Base-by-base conservation (phyloP, 2,888 invertebrate species). In the Lysandra coridon region DNA sequence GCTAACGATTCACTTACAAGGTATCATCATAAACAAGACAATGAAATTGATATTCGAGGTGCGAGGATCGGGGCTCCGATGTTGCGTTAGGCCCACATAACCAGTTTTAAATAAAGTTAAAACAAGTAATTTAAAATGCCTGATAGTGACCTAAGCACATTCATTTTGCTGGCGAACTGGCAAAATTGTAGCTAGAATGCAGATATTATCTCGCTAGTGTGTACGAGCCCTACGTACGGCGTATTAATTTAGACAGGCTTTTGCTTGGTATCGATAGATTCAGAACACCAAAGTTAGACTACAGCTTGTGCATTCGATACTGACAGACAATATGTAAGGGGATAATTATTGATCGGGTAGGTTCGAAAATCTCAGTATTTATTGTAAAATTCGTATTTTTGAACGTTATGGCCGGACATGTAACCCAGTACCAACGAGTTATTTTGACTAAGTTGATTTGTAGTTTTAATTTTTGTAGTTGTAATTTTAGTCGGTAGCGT, bases 281-380 rank as follows among this genome's bases (percentile, higher is more conserved):
- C 53, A 76, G 53, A 76, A 76, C 53, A 76, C 76, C 76, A 76
- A 76, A 76, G 76, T 76, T 76, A 76, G 76, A 57, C 33, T 30
- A 33, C 53, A 17, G 23, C 4, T 14, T 30, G 30, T 53, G 12
- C 33, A 53, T 12, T 33, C 69, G 30, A 30, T 30, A 53, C 33
- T 76, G 30, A 57, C 17, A 12, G 57, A 57, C 40, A 5, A 37
- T 76, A 53, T 49, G 53, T 53, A 57, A 75, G 30, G 10, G 12
- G 73, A 57, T 53, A 1, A 6, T 40, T 4, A 40, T 7, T 74
- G 17, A n/a, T 74, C n/a, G 40, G 7, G 17, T 76, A 76, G 33
- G 57, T 53, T 57, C 53, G 30, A 14, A 75, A 76, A 74, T 44
- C 14, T 53, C 76, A 57, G 57, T 57, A 33, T 76, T 76, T 57